A percentile compares a stretch with the other conserved stretches of the same genome.
Evolutionary conservation across 2,888 invertebrate species (phyloP).

Genomic region (Spodoptera picta): DNA sequence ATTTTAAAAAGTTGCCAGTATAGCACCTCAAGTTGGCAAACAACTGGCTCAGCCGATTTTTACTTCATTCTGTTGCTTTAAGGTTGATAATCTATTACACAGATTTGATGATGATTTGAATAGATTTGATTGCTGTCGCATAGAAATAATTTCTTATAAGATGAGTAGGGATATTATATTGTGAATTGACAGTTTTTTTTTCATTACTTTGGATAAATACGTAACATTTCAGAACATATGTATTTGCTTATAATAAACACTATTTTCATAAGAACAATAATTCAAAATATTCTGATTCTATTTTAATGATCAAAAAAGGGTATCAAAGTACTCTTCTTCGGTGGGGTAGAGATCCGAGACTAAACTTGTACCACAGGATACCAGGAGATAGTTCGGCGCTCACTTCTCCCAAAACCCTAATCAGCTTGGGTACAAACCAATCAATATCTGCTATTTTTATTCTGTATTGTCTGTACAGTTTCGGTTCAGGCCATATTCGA

Average conservation of each 20-base stretch:
- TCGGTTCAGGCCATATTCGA: conserved; percentile 59
- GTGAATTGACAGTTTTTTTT: no score
- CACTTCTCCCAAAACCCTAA: conserved; percentile 69
- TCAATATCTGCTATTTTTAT: conserved; percentile 55
- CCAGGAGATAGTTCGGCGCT: conserved; percentile 69
- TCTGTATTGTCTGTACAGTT: conserved; percentile 59
- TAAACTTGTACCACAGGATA: conserved; percentile 73
- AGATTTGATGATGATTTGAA: no score
- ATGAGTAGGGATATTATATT: no score
- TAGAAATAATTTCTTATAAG: not conserved
- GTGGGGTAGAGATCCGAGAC: conserved; percentile 80
- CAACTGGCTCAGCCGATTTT: no score
- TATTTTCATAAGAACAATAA: no score
- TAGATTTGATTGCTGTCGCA: not conserved
- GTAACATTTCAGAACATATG: no score
- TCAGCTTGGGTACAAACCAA: conserved; percentile 59
- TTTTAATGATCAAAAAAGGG: conserved; percentile 59
- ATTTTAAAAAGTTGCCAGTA: no score
- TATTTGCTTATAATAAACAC: no score
- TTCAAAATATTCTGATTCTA: not conserved
- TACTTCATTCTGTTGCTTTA: no score
- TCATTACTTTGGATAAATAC: no score
- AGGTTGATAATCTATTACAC: no score
- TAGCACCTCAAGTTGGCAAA: no score
- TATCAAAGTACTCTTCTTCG: conserved; percentile 79